Evolutionary conservation across 2,113 vertebrate genomes (phyloP), one percentile per base, ranked within the genome.

Genomic region (Hucho hucho): DNA sequence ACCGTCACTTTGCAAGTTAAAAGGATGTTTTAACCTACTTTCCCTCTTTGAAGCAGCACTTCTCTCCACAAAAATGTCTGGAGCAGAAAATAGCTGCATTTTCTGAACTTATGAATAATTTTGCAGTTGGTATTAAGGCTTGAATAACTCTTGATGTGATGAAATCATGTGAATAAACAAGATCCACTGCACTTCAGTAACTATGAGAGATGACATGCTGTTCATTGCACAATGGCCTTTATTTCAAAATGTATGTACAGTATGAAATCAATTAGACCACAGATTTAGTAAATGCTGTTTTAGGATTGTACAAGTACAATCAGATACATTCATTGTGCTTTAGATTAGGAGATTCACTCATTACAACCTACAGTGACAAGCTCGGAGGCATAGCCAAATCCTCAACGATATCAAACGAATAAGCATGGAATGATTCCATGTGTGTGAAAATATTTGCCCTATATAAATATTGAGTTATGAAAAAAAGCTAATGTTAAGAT

Each of bases 1-100:
- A 43, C 22, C 49, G 43, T 72, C 69, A 64, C 64, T 65, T 70
- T 64, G 49, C 22, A 29, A 68, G 69, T 22, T 63, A 65, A 56
- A 47, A 29, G 32, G 58, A 66, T 64, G 69, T 73, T 70, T 71
- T 76, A 82, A 69, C 69, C 67, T 71, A 77, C 72, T 76, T 76
- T 75, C 46, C 63, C 49, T 75, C 49, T 61, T 64, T 65, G 64
- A 74, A 74, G 70, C 77, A 70, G 58, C 63, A 66, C 49, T 64
- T 4, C 28, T 29, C 28, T 66, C 7, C 65, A 37, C 58, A 61
- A n/a, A 24, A 22, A 22, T 61, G 58, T 18, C 13, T 67, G 4
- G 9, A 37, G 29, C 65, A 67, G 28, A 67, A 32, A 29, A 37
- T 67, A 32, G 16, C 65, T 7, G 65, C 65, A 7, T 67, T 67